phyloP scores from a whole-genome alignment of 2,113 vertebrate species.

The Orientallactaga bullata region DNA sequence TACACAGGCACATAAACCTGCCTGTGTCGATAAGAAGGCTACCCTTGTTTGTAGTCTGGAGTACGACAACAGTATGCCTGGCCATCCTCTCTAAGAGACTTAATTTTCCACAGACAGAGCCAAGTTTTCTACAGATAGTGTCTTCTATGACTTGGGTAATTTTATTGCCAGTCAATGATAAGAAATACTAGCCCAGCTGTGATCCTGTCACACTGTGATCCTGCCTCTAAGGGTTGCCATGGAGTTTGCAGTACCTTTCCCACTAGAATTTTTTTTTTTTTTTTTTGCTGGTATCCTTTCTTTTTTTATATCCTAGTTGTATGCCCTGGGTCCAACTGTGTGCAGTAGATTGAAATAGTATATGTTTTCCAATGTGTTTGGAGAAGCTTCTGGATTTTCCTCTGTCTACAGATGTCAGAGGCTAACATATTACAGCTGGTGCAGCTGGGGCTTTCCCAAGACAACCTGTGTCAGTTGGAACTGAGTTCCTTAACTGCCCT shows the following conservation, averaged over 20 bases:
- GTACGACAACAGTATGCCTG: no score
- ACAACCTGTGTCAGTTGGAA: background rate
- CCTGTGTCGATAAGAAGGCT: background rate
- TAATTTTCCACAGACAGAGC: background rate
- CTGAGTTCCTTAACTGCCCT: background rate
- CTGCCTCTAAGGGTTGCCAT: background rate
- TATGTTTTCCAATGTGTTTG: background rate
- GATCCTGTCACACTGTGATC: fast-evolving
- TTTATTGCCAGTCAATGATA: background rate
- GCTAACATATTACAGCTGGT: background rate
- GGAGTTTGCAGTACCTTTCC: background rate
- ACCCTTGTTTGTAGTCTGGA: background rate
- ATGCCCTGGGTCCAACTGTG: background rate
- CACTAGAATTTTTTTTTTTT: background rate
- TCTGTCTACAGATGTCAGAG: background rate
- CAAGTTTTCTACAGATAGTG: fast-evolving
- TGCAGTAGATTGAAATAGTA: background rate
- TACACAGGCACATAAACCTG: background rate
- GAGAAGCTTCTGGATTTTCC: background rate
- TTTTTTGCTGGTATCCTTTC: background rate
- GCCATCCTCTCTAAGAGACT: background rate
- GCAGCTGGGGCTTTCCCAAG: background rate
- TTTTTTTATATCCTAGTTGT: background rate
- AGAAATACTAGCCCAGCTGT: background rate
- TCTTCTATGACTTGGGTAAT: background rate